Percentiles rank a stretch among this genome's conserved stretches.
These are phyloP conservation scores for Oegoconia quadripuncta DNA, from an alignment of 2,888 invertebrate species.

Conservation along the genomic window DNA sequence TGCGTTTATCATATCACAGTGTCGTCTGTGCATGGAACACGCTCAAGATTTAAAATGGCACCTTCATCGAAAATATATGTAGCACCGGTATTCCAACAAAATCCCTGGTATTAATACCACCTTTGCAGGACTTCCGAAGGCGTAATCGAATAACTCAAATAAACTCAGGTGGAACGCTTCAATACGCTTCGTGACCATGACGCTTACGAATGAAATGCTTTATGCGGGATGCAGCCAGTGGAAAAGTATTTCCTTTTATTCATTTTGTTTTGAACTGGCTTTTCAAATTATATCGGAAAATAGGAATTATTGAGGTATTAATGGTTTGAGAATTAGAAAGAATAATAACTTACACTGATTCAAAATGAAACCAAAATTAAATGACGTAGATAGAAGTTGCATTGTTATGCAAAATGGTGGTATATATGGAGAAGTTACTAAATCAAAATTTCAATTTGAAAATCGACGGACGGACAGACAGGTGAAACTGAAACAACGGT, in stretches of 20 bases:
- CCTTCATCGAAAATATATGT: slow-evolving; percentile 9
- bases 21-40: too few species aligned
- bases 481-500: too few species aligned
- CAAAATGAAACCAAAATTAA: too few species aligned
- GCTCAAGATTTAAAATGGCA: too few species aligned
- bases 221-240: slow-evolving; percentile 31
- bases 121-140: slow-evolving; percentile 42
- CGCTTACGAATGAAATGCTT: slow-evolving; percentile 54
- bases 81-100: slow-evolving; percentile 30
- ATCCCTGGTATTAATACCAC: slow-evolving; percentile 36
- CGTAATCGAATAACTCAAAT: slow-evolving; percentile 67
- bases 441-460: too few species aligned
- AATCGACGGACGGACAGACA: too few species aligned
- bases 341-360: too few species aligned
- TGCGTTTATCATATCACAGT: too few species aligned
- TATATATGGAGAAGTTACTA: too few species aligned
- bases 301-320: neutral
- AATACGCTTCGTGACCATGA: slow-evolving; percentile 73
- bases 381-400: too few species aligned
- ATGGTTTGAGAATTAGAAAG: too few species aligned
- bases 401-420: too few species aligned
- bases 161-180: slow-evolving; percentile 70
- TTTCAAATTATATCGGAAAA: neutral
- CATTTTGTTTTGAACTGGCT: neutral
- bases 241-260: neutral